Conservation (phyloP, 1,140 invertebrate species). For the Aradophagus sp. region DNA sequence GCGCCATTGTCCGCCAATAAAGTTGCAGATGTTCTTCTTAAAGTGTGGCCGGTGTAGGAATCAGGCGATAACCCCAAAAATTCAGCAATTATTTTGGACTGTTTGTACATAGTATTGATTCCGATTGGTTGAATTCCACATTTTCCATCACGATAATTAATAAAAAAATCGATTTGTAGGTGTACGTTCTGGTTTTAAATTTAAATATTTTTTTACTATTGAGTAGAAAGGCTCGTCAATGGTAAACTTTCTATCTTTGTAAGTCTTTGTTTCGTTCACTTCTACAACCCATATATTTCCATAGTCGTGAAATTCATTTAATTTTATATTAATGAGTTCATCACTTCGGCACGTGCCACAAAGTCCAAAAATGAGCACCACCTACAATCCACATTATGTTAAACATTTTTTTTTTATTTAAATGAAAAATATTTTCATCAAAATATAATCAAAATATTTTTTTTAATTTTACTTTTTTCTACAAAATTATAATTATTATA, state of each 20-base stretch:
- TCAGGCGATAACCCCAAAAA: background rate
- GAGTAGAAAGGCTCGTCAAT: background rate
- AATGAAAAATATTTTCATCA: no score
- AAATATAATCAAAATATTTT: no score
- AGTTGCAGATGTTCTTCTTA: background rate
- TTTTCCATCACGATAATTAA: background rate
- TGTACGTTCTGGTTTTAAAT: background rate
- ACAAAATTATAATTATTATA: background rate
- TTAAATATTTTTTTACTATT: background rate
- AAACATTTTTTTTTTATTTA: no score
- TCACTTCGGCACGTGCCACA: conserved; percentile 1
- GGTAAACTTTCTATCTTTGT: conserved; percentile 1
- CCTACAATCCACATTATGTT: no score
- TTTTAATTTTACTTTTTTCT: conserved; percentile 1
- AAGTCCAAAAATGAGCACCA: conserved; percentile 4
- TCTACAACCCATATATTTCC: background rate
- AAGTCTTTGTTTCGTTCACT: background rate
- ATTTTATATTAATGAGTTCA: background rate
- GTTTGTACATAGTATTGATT: background rate
- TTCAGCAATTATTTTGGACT: background rate
- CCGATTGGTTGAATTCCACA: background rate
- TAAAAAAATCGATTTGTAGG: background rate
- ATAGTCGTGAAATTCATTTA: conserved; percentile 1
- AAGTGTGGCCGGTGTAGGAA: conserved; percentile 1
- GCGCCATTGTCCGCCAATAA: background rate